Percentiles rank a stretch among this genome's conserved stretches.
Evolutionary conservation across 1,140 invertebrate species (phyloP).

Genomic region (Cepaea nemoralis): DNA sequence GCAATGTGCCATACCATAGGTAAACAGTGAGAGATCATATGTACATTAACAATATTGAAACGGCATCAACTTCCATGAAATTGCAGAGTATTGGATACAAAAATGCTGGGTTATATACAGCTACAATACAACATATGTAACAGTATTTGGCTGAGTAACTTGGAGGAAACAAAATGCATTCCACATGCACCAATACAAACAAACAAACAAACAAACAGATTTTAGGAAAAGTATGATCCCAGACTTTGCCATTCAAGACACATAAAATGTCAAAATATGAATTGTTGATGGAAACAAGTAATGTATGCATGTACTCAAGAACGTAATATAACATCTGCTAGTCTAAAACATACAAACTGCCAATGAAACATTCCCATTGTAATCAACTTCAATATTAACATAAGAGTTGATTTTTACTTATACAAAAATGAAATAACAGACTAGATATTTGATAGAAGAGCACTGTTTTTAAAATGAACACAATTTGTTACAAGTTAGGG

Average conservation of each 20-base stretch:
- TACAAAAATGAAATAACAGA: not conserved
- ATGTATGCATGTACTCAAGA: too few relatives aligned
- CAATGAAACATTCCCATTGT: too few relatives aligned
- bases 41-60: not conserved
- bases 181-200: not conserved
- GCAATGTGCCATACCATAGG: not conserved
- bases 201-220: too few relatives aligned
- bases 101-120: not conserved
- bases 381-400: too few relatives aligned
- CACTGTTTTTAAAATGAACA: conserved; percentile 1
- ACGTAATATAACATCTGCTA: too few relatives aligned
- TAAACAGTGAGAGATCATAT: not conserved
- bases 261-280: too few relatives aligned
- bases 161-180: not conserved
- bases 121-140: not conserved
- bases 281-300: too few relatives aligned
- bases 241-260: too few relatives aligned
- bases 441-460: not conserved
- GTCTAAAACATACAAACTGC: too few relatives aligned
- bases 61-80: not conserved
- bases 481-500: not conserved
- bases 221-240: too few relatives aligned
- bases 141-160: not conserved
- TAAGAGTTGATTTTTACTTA: too few relatives aligned
- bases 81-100: not conserved